Evolutionary conservation across 2,797 vertebrate species (phyloP).

Genomic region (Labeo calbasu): DNA sequence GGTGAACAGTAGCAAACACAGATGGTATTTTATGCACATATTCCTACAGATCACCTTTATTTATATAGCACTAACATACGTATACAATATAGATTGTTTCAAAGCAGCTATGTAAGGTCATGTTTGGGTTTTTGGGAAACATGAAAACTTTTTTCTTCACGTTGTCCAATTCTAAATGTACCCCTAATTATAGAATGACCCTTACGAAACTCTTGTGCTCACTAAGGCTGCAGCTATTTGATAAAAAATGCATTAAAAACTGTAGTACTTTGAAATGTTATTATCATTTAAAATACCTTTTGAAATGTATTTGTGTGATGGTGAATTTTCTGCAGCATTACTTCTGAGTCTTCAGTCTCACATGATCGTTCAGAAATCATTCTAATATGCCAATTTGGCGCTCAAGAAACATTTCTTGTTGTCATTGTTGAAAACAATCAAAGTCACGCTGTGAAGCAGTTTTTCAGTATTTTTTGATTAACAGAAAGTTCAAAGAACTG

Average conservation of each 20-base stretch:
- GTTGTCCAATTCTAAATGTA: too few species aligned
- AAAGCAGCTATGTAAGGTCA: too few species aligned
- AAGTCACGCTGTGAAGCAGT: neutral
- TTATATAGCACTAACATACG: too few species aligned
- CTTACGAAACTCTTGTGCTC: neutral
- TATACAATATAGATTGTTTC: too few species aligned
- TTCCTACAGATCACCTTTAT: too few species aligned
- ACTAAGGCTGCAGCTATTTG: neutral
- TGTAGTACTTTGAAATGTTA: neutral
- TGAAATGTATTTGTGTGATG: neutral
- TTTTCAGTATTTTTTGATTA: neutral
- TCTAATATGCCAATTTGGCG: neutral
- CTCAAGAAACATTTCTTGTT: neutral
- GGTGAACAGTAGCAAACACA: too few species aligned
- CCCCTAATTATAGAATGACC: too few species aligned
- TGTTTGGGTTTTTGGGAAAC: too few species aligned
- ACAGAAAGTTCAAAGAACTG: neutral
- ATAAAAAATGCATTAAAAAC: neutral
- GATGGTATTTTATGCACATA: too few species aligned
- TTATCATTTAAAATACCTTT: neutral
- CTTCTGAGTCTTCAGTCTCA: neutral
- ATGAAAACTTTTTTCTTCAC: too few species aligned
- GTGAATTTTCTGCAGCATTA: neutral
- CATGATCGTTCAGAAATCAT: neutral
- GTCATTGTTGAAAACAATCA: neutral